These are phyloP conservation scores for Andrena bucephala DNA, from an alignment of 2,888 invertebrate genomes.

Conservation along the genomic window DNA sequence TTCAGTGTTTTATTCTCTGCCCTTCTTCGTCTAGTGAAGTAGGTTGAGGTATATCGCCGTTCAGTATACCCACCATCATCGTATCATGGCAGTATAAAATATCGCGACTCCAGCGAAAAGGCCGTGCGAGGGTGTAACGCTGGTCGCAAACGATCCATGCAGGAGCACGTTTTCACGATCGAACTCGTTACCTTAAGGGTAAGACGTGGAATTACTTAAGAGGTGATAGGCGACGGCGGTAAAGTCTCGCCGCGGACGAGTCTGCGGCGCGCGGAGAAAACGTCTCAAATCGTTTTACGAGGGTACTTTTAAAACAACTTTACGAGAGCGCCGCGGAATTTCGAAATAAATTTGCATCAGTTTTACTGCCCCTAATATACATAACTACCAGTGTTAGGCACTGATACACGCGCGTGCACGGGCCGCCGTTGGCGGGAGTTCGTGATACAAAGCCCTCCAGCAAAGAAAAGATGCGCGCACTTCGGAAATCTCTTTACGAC, in stretches of 20 bases:
- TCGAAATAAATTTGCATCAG: conserved; percentile 83
- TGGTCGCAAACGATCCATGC: conserved; percentile 56
- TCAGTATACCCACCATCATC: conserved; percentile 22
- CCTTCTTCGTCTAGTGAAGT: conserved; percentile 18
- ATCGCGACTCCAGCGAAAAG: conserved; percentile 25
- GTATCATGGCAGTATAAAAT: conserved; percentile 41
- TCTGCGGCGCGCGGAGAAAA: conserved; percentile 49
- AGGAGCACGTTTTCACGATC: conserved; percentile 67
- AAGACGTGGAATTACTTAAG: conserved; percentile 72
- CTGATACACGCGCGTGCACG: conserved; percentile 74
- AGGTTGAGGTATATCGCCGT: conserved; percentile 27
- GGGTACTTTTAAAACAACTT: conserved; percentile 81
- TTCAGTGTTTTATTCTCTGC: conserved; percentile 33
- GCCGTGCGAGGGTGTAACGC: conserved; percentile 42
- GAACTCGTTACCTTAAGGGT: conserved; percentile 68
- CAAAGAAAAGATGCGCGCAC: conserved; percentile 70
- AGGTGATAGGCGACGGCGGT: conserved; percentile 62
- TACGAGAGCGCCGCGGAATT: conserved; percentile 79
- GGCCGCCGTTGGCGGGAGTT: conserved; percentile 50
- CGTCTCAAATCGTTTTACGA: conserved; percentile 83
- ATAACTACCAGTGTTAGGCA: conserved; percentile 83
- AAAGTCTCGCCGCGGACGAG: conserved; percentile 66
- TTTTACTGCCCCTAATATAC: conserved; percentile 82
- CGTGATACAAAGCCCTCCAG: conserved; percentile 58
- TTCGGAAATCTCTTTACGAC: conserved; percentile 21